A percentile compares a stretch with the other conserved stretches of the same genome.
Conservation (phyloP, 2,888 invertebrate genomes). For the Andrena hattorfiana region DNA sequence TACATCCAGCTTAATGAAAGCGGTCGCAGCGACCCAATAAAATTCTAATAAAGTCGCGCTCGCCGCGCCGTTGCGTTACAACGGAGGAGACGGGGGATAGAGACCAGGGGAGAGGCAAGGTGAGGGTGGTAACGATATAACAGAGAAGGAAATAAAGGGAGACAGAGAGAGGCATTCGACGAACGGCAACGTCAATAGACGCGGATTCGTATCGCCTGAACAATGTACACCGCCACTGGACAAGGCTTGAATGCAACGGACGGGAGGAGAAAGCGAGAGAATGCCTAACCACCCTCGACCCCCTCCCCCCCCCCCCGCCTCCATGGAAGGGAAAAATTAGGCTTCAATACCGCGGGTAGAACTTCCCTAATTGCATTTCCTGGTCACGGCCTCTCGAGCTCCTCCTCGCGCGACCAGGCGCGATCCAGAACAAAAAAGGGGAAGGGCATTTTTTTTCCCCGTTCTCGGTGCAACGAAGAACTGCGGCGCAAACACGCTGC, state of each 20-base stretch:
- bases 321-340: conserved; percentile 58
- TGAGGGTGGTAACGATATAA: conserved; percentile 34
- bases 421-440: not conserved
- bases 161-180: conserved; percentile 49
- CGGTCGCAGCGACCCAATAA: conserved; percentile 75
- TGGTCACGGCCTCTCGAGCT: conserved; percentile 50
- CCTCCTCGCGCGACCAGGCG: conserved; percentile 20
- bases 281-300: conserved; percentile 33
- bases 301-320: too few species aligned
- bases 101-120: conserved; percentile 16
- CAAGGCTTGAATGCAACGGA: conserved; percentile 60
- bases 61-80: conserved; percentile 58
- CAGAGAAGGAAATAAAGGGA: conserved; percentile 41
- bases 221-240: conserved; percentile 65
- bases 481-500: conserved; percentile 7
- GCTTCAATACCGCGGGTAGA: conserved; percentile 55
- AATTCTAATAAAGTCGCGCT: conserved; percentile 77
- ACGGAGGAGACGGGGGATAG: conserved; percentile 46
- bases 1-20: conserved; percentile 77
- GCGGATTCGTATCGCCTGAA: conserved; percentile 69
- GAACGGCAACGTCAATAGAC: conserved; percentile 68
- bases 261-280: conserved; percentile 53
- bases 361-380: conserved; percentile 68
- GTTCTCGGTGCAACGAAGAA: not conserved
- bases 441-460: not conserved